phyloP scores from a whole-genome alignment of 2,797 vertebrate species.

The Falco concolor region DNA sequence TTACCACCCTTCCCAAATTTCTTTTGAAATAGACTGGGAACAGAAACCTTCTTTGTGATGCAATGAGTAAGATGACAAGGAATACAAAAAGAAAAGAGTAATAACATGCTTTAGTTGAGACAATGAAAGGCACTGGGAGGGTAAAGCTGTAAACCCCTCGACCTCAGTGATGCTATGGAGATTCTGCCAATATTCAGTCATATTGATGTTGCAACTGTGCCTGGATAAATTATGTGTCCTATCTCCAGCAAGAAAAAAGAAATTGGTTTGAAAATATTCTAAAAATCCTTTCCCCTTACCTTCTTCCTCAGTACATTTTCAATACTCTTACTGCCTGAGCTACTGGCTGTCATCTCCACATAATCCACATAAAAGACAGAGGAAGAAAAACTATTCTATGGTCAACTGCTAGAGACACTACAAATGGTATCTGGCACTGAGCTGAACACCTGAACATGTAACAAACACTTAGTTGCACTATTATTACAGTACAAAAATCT shows the following conservation, averaged over 20 bases:
- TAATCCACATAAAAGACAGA: background rate
- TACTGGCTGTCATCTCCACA: background rate
- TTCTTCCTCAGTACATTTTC: background rate
- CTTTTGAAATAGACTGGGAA: background rate
- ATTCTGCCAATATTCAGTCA: background rate
- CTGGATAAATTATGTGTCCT: background rate
- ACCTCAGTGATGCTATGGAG: background rate
- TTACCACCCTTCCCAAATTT: background rate
- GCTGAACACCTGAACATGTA: background rate
- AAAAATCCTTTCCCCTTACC: background rate
- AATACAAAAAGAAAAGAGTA: background rate
- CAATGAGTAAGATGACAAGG: background rate
- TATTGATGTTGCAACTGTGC: background rate
- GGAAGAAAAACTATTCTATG: background rate
- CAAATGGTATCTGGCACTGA: background rate
- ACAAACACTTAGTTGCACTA: background rate
- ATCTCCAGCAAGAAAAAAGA: background rate
- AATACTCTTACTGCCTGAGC: background rate
- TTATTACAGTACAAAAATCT: background rate
- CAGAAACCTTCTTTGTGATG: background rate
- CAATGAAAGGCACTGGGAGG: background rate
- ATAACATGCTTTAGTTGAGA: background rate
- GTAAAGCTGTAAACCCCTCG: background rate
- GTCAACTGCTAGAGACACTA: background rate
- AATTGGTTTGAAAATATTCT: background rate